phyloP scores from a whole-genome alignment of 2,113 vertebrate species.

The Oxygymnocypris stewartii region DNA sequence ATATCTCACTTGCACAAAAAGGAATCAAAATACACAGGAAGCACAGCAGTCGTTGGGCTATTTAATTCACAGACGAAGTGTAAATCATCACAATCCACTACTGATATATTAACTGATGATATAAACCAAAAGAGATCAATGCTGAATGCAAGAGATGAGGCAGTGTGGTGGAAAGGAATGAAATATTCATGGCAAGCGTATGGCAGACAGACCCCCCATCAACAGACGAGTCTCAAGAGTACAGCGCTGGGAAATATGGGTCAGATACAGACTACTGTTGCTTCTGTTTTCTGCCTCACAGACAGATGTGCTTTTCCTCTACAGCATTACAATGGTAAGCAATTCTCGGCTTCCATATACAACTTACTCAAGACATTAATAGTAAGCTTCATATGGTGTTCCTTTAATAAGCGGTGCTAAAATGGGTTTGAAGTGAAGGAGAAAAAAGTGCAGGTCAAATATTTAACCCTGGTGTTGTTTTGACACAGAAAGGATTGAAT shows the following conservation, averaged over 20 bases:
- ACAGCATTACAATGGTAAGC: not conserved
- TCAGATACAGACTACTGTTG: constrained; percentile 57
- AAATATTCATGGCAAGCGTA: constrained; percentile 71
- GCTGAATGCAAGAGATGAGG: not conserved
- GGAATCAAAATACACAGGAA: not conserved
- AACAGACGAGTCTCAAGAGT: constrained; percentile 55
- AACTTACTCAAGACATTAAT: no score
- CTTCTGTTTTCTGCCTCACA: not conserved
- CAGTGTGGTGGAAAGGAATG: constrained; percentile 51
- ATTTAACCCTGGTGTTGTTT: no score
- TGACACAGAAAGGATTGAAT: no score
- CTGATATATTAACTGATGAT: not conserved
- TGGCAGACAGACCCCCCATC: constrained; percentile 66
- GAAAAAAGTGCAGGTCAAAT: no score
- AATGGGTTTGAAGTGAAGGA: no score
- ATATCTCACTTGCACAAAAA: not conserved
- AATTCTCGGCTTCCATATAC: not conserved
- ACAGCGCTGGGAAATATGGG: constrained; percentile 71
- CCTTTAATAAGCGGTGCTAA: no score
- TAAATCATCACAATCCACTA: not conserved
- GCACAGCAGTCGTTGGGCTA: not conserved
- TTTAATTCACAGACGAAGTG: not conserved
- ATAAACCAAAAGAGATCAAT: not conserved
- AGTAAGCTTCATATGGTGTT: no score
- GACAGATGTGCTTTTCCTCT: not conserved